A percentile compares a stretch with the other conserved stretches of the same genome.
Evolutionary conservation across 2,888 invertebrate genomes (phyloP).

Genomic region (Drosophila conformis): DNA sequence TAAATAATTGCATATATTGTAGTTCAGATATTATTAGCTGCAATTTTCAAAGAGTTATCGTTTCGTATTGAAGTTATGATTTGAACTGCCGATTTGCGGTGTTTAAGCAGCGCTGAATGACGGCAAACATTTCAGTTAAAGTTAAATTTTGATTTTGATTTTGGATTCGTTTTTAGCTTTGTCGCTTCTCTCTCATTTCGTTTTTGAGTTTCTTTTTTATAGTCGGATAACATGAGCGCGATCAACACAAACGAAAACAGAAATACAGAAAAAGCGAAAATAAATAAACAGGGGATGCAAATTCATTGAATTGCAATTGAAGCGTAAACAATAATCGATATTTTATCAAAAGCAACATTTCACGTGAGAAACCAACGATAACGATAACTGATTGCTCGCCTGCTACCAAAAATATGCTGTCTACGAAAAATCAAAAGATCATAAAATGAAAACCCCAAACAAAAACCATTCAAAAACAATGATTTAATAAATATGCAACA

Average conservation of each 20-base stretch:
- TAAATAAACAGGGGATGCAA: slow-evolving; percentile 66
- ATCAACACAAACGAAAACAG: slow-evolving; percentile 28
- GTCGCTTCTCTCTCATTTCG: slow-evolving; percentile 48
- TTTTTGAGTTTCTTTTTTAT: slow-evolving; percentile 38
- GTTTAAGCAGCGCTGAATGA: slow-evolving; percentile 41
- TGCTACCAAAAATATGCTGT: slow-evolving; percentile 70
- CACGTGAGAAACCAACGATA: slow-evolving; percentile 41
- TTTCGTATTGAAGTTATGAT: slow-evolving; percentile 26
- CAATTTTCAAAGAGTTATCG: slow-evolving; percentile 28
- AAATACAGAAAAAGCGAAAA: slow-evolving; percentile 19
- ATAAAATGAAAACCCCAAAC: slow-evolving; percentile 14
- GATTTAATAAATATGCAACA: background rate
- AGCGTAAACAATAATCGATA: slow-evolving; percentile 66
- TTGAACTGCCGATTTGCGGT: slow-evolving; percentile 29
- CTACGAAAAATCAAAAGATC: slow-evolving; percentile 36
- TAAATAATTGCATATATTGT: slow-evolving; percentile 60
- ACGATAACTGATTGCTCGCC: slow-evolving; percentile 65
- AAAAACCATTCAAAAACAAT: slow-evolving; percentile 5
- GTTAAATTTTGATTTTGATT: slow-evolving; percentile 16
- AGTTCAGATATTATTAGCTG: slow-evolving; percentile 62
- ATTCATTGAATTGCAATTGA: slow-evolving; percentile 46
- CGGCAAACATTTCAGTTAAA: slow-evolving; percentile 32
- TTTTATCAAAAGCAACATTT: slow-evolving; percentile 66
- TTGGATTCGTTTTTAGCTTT: slow-evolving; percentile 33
- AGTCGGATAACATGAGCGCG: slow-evolving; percentile 57